A percentile compares a stretch with the other conserved stretches of the same genome.
Evolutionary conservation across 2,113 vertebrate species (phyloP).

Genomic region (Phrynosoma platyrhinos): DNA sequence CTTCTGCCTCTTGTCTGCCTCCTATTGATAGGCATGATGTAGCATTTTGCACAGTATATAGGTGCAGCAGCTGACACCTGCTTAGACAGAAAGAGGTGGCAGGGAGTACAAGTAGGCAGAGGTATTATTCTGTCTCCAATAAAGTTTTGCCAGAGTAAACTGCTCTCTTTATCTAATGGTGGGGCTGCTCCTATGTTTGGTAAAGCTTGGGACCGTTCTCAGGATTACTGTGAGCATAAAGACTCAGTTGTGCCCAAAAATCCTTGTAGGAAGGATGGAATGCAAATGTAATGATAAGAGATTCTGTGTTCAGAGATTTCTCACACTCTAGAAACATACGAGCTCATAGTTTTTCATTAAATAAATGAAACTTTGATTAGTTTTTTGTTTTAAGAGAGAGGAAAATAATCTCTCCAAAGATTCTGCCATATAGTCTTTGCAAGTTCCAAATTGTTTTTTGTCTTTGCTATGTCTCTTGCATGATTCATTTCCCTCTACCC

Average conservation of each 20-base stretch:
- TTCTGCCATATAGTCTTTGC: conserved; percentile 13
- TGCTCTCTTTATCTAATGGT: not conserved
- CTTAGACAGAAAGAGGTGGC: not conserved
- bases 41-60: not conserved
- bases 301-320: too few species aligned
- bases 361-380: not conserved
- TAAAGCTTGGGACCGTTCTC: too few species aligned
- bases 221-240: not conserved
- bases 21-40: not conserved
- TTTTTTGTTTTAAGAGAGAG: not conserved
- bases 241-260: not conserved
- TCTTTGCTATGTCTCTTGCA: conserved; percentile 27
- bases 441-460: conserved; percentile 39
- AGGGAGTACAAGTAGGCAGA: not conserved
- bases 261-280: not conserved
- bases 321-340: not conserved
- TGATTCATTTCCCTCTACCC: conserved; percentile 26
- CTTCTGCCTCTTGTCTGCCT: not conserved
- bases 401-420: not conserved
- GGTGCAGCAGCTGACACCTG: not conserved
- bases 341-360: not conserved
- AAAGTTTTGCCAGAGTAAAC: not conserved
- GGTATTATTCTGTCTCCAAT: not conserved
- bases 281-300: not conserved
- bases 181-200: not conserved